Conservation (phyloP, 2,888 invertebrate genomes). For the Pycnomerus fuliginosus region DNA sequence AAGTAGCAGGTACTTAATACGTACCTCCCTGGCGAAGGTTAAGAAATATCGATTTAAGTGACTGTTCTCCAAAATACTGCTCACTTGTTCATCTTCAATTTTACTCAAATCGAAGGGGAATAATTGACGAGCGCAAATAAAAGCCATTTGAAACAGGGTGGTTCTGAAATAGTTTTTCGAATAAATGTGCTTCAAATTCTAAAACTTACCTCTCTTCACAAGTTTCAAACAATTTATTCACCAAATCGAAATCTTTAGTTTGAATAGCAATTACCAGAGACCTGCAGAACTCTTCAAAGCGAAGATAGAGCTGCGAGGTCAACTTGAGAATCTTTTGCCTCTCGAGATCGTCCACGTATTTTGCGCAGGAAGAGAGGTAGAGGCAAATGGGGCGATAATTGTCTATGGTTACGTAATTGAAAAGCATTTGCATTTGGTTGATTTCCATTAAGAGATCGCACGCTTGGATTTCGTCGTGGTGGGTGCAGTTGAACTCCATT, state of each 20-base stretch:
- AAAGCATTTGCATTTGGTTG: slow-evolving; percentile 63
- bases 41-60: slow-evolving; percentile 92
- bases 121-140: slow-evolving; percentile 94
- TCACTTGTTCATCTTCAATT: slow-evolving; percentile 71
- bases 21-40: slow-evolving; percentile 86
- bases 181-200: no score
- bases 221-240: slow-evolving; percentile 79
- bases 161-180: slow-evolving; percentile 69
- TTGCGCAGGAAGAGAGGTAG: slow-evolving; percentile 84
- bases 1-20: slow-evolving; percentile 3
- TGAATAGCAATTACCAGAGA: slow-evolving; percentile 91
- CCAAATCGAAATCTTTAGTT: slow-evolving; percentile 76
- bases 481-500: slow-evolving; percentile 91
- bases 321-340: slow-evolving; percentile 71
- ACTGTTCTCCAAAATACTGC: slow-evolving; percentile 91
- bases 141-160: slow-evolving; percentile 91
- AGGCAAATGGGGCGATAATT: slow-evolving; percentile 91
- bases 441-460: slow-evolving; percentile 98
- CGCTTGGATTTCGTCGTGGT: slow-evolving; percentile 98
- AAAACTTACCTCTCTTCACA: slow-evolving; percentile 85
- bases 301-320: slow-evolving; percentile 79
- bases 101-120: slow-evolving; percentile 77
- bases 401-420: slow-evolving; percentile 80
- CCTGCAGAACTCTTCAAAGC: slow-evolving; percentile 85
- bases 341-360: slow-evolving; percentile 95